Conservation (phyloP, 2,113 vertebrate genomes). For the Thinocorus orbignyianus region DNA sequence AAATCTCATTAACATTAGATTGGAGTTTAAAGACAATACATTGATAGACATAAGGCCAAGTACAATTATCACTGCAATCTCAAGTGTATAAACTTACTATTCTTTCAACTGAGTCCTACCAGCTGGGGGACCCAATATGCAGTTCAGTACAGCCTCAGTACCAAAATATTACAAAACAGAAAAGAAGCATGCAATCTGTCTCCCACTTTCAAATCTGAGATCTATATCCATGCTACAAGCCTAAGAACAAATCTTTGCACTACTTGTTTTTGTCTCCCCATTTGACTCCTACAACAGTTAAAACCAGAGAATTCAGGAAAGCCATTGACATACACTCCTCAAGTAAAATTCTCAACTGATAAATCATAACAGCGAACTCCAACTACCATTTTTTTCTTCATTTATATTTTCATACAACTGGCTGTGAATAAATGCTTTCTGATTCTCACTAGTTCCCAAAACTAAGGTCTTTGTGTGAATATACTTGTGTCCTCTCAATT, state of each 20-base stretch:
- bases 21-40: background rate
- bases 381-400: background rate
- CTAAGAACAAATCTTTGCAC: background rate
- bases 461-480: background rate
- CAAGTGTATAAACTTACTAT: background rate
- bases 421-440: background rate
- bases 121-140: background rate
- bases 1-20: slow-evolving; percentile 34
- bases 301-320: background rate
- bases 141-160: background rate
- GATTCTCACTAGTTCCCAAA: background rate
- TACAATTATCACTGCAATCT: background rate
- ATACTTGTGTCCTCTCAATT: background rate
- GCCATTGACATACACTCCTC: background rate
- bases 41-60: background rate
- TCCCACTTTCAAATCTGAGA: background rate
- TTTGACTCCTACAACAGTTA: background rate
- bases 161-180: background rate
- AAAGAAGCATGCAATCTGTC: background rate
- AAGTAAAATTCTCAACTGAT: background rate
- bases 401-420: background rate
- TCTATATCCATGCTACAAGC: background rate
- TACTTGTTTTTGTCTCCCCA: background rate
- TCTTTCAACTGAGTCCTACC: background rate
- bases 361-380: slow-evolving; percentile 4